Evolutionary conservation across 2,888 invertebrate genomes (phyloP), one percentile per base, ranked within the genome.

Genomic region (Leptopilina drosophilae): DNA sequence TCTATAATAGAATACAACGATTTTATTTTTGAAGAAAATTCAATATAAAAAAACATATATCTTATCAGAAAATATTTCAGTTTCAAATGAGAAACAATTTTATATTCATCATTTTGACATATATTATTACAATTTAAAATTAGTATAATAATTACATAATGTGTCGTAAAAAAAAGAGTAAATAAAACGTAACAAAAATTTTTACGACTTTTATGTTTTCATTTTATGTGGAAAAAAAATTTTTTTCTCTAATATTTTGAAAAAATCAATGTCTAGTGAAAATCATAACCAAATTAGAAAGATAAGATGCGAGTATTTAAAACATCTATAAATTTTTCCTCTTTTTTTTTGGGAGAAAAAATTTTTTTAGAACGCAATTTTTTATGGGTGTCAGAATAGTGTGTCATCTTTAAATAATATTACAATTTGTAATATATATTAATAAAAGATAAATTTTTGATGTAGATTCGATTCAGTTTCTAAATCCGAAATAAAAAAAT

Each of bases 141-240:
- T 20, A 62, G 62, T 62, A 33, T 33, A 33, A 46, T 46, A 62
- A 62, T 62, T 62, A 62, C 62, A 62, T 62, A 62, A 62, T 15
- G 62, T 62, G 62, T 62, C 62, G 20, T 62, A 62, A 62, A 62
- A 20, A 8, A 42, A 62, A 11, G n/a, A 20, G 62, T 62, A 62
- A 62, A 62, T 62, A 62, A 62, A 62, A 62, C 62, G 20, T 62
- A 62, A 62, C 20, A 42, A 7, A 42, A 42, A 62, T 20, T 62
- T n/a, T 62, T 62, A 62, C 20, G 62, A 62, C 62, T 62, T 59
- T 59, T 59, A 59, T 59, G 59, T 9, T 59, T n/a, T 59, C 20
- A 20, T 62, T 62, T 62, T 20, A 62, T 62, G 15, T n/a, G 59
- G 5, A 7, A 33, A 33, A 59, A n/a, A 20, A 20, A 20, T 20